phyloP scores from a whole-genome alignment of 2,888 invertebrate species.

The Endomychus coccineus region DNA sequence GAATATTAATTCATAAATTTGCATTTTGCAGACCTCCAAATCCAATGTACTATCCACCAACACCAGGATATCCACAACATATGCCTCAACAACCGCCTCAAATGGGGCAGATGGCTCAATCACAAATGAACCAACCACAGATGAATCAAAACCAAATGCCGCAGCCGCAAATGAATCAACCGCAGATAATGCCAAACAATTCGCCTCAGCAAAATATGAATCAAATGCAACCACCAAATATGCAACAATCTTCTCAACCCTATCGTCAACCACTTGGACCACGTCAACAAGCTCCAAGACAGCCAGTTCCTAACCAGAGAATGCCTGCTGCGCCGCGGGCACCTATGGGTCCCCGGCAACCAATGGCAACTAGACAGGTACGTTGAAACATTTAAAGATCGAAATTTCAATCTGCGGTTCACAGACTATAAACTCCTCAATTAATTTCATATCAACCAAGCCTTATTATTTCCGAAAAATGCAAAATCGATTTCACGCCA shows the following conservation, averaged over 20 bases:
- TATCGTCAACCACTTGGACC: constrained; percentile 25
- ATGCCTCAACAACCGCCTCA: constrained; percentile 34
- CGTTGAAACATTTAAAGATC: no score
- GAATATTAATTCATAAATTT: neutral
- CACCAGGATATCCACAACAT: constrained; percentile 43
- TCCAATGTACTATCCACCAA: constrained; percentile 39
- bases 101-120: constrained; percentile 39
- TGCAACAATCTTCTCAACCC: constrained; percentile 19
- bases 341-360: constrained; percentile 25
- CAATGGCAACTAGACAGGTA: constrained; percentile 15
- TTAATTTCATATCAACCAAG: no score
- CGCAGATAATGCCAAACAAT: no score
- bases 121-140: constrained; percentile 36
- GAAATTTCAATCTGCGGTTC: no score
- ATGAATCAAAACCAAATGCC: constrained; percentile 19
- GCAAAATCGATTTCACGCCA: no score
- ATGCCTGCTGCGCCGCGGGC: constrained; percentile 23
- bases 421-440: no score
- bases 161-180: constrained; percentile 13
- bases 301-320: constrained; percentile 35
- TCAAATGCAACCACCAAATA: constrained; percentile 23
- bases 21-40: constrained; percentile 32
- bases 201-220: constrained; percentile 25
- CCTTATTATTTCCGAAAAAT: no score
- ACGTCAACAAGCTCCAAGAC: constrained; percentile 20